phyloP scores from a whole-genome alignment of 2,113 vertebrate species.

The Glaucomys volans region DNA sequence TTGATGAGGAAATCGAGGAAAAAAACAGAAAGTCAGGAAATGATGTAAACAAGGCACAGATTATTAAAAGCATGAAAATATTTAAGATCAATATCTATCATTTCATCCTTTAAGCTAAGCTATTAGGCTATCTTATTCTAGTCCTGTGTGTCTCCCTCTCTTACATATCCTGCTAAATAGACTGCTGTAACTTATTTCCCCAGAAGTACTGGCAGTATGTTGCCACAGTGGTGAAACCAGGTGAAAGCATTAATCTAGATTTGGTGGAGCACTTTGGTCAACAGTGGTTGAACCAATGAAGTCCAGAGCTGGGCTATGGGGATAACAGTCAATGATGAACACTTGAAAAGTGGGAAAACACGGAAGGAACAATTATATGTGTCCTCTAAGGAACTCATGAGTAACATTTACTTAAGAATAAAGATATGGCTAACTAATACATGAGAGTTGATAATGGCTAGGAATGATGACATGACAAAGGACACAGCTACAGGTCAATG shows the following conservation, averaged over 20 bases:
- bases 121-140: neutral
- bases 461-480: neutral
- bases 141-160: neutral
- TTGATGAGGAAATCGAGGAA: neutral
- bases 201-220: neutral
- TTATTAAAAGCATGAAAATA: neutral
- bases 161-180: neutral
- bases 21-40: neutral
- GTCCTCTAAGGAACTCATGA: neutral
- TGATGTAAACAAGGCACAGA: neutral
- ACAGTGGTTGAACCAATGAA: neutral
- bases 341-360: neutral
- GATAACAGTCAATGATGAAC: neutral
- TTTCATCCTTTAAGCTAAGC: neutral
- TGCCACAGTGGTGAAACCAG: neutral
- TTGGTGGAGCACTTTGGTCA: neutral
- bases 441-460: neutral
- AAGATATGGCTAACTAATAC: neutral
- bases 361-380: neutral
- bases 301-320: neutral
- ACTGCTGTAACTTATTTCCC: neutral
- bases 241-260: neutral
- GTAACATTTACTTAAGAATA: neutral
- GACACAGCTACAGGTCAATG: too few species aligned
- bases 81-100: neutral